These are phyloP conservation scores for Drosophila serrata DNA, from an alignment of 1,140 invertebrate genomes.

Conservation along the genomic window DNA sequence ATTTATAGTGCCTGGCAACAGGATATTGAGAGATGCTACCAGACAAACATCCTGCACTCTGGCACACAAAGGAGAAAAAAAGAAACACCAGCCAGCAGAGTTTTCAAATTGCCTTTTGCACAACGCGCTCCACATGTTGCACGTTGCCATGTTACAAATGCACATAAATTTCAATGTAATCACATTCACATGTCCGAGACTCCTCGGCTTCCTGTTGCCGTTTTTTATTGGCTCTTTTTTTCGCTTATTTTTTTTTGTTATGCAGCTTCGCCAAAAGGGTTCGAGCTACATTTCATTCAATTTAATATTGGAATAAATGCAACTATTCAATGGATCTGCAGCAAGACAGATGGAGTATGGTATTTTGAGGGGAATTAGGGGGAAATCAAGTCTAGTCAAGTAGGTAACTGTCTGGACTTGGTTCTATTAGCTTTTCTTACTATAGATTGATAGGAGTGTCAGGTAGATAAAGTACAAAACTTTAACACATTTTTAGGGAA, in stretches of 20 bases:
- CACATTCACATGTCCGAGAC: constrained; percentile 69
- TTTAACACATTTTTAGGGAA: no score
- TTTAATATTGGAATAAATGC: constrained; percentile 67
- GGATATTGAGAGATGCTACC: constrained; percentile 76
- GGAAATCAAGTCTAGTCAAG: neutral
- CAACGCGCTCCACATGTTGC: constrained; percentile 74
- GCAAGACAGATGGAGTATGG: neutral
- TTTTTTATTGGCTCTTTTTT: constrained; percentile 7
- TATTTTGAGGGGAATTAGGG: no score
- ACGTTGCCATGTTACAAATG: constrained; percentile 74
- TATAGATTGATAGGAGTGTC: no score
- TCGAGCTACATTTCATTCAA: constrained; percentile 75
- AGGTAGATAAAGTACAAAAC: no score
- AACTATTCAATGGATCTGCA: constrained; percentile 14
- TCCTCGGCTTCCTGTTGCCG: constrained; percentile 27
- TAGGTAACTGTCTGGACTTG: neutral
- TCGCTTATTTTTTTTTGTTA: neutral
- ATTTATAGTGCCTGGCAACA: constrained; percentile 74
- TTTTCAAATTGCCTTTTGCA: constrained; percentile 29
- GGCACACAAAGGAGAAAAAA: constrained; percentile 13
- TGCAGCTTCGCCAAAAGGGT: constrained; percentile 41
- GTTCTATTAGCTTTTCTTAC: neutral
- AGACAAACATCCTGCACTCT: constrained; percentile 71
- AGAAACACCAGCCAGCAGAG: constrained; percentile 17
- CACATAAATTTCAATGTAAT: constrained; percentile 83